phyloP scores from a whole-genome alignment of 2,797 vertebrate genomes.

The Leptoclinus maculatus region DNA sequence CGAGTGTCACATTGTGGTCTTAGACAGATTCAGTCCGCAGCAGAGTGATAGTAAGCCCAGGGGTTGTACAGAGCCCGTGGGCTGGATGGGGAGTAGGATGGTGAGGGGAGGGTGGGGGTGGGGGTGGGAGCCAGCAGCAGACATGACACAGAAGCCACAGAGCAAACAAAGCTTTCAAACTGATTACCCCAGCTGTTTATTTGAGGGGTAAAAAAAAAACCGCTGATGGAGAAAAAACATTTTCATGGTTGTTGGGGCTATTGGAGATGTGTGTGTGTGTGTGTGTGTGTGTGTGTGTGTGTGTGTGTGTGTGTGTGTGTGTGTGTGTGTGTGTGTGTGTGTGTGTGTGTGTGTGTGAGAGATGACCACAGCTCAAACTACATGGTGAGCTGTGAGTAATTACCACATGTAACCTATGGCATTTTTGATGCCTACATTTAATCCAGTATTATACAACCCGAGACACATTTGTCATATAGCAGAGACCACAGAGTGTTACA shows the following conservation, averaged over 20 bases:
- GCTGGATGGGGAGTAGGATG: constrained; percentile 56
- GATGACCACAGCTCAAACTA: constrained; percentile 19
- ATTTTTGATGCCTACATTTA: constrained; percentile 14
- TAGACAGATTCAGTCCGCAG: constrained; percentile 68
- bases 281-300: not conserved
- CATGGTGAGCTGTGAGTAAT: constrained; percentile 10
- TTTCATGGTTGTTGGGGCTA: constrained; percentile 53
- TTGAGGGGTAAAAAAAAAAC: constrained; percentile 65
- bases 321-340: not conserved
- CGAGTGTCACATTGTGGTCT: constrained; percentile 73
- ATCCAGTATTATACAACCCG: constrained; percentile 16
- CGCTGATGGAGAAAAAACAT: constrained; percentile 74
- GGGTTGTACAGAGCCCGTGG: constrained; percentile 54
- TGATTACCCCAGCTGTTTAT: constrained; percentile 85
- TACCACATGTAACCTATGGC: constrained; percentile 20
- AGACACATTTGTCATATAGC: constrained; percentile 1
- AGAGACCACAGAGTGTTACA: not conserved
- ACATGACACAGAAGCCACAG: constrained; percentile 75
- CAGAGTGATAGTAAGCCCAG: constrained; percentile 62
- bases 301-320: constrained; percentile 1
- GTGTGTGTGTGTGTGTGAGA: not conserved
- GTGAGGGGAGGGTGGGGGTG: not conserved
- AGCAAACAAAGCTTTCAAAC: constrained; percentile 84
- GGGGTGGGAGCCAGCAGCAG: constrained; percentile 54
- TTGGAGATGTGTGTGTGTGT: constrained; percentile 6